Evolutionary conservation across 1,140 invertebrate species (phyloP).

Genomic region (Tachypleus tridentatus): DNA sequence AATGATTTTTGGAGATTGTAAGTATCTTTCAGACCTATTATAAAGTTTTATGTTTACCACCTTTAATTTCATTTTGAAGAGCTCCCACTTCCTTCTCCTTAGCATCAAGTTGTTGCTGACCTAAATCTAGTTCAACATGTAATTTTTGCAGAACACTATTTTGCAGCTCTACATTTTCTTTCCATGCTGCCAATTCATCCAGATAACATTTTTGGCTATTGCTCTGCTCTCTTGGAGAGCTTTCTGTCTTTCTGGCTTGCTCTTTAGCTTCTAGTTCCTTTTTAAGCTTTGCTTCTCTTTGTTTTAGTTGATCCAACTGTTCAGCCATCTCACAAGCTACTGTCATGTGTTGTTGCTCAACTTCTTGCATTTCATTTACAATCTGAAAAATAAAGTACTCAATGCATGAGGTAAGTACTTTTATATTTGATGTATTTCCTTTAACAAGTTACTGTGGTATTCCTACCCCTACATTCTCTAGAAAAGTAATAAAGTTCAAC

Average conservation of each 20-base stretch:
- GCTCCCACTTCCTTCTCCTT: background rate
- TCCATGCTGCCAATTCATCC: background rate
- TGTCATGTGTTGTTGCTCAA: conserved; percentile 1
- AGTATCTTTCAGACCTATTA: too few relatives aligned
- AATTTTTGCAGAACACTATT: background rate
- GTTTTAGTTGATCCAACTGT: background rate
- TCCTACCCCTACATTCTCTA: too few relatives aligned
- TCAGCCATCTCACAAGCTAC: background rate
- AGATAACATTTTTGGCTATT: background rate
- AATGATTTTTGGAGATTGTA: too few relatives aligned
- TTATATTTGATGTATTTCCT: too few relatives aligned
- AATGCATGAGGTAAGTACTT: too few relatives aligned
- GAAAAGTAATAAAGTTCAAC: too few relatives aligned
- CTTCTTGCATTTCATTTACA: background rate
- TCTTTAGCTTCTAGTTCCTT: background rate
- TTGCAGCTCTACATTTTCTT: conserved; percentile 1
- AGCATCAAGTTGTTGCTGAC: background rate
- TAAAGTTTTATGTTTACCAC: background rate
- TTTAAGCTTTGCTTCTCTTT: too few relatives aligned
- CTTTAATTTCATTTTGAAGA: background rate
- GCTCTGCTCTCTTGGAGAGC: background rate
- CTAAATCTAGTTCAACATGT: background rate
- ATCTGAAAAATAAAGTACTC: background rate
- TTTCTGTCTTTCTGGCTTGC: background rate
- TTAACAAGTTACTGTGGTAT: too few relatives aligned